These are phyloP conservation scores for Piscicola geometra DNA, from an alignment of 2,888 invertebrate genomes.

Conservation along the genomic window DNA sequence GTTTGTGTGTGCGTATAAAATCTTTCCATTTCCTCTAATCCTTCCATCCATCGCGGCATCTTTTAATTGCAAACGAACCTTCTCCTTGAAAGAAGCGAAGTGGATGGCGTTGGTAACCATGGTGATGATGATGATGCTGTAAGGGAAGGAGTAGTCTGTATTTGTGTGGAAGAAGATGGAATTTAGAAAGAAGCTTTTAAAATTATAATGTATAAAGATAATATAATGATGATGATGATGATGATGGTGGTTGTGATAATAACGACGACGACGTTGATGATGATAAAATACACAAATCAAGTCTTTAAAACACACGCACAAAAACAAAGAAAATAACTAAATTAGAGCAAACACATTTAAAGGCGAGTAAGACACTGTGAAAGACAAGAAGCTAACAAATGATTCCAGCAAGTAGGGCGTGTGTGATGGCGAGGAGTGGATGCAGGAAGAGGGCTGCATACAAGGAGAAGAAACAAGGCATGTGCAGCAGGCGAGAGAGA, in stretches of 20 bases:
- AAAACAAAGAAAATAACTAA: neutral
- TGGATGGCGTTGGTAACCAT: conserved; percentile 88
- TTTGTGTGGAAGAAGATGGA: conserved; percentile 46
- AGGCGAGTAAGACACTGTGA: neutral
- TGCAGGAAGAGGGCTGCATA: conserved; percentile 57
- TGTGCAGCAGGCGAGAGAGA: conserved; percentile 64
- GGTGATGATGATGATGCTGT: conserved; percentile 81
- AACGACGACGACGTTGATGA: too few relatives aligned
- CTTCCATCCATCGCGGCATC: too few relatives aligned
- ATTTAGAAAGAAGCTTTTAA: too few relatives aligned
- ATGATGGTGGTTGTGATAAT: too few relatives aligned
- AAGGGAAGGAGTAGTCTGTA: conserved; percentile 89
- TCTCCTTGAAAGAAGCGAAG: conserved; percentile 79
- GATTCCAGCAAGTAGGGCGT: conserved; percentile 82
- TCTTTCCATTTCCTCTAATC: too few relatives aligned
- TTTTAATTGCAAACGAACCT: conserved; percentile 61
- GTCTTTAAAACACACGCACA: neutral
- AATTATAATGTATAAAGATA: too few relatives aligned
- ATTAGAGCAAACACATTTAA: neutral
- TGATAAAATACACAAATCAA: too few relatives aligned
- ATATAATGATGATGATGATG: too few relatives aligned
- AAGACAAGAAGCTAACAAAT: conserved; percentile 64
- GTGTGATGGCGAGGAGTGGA: conserved; percentile 77
- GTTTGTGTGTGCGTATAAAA: too few relatives aligned
- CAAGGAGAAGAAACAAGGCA: too few relatives aligned